phyloP scores from a whole-genome alignment of 2,888 invertebrate species.

The Colletes collaris region DNA sequence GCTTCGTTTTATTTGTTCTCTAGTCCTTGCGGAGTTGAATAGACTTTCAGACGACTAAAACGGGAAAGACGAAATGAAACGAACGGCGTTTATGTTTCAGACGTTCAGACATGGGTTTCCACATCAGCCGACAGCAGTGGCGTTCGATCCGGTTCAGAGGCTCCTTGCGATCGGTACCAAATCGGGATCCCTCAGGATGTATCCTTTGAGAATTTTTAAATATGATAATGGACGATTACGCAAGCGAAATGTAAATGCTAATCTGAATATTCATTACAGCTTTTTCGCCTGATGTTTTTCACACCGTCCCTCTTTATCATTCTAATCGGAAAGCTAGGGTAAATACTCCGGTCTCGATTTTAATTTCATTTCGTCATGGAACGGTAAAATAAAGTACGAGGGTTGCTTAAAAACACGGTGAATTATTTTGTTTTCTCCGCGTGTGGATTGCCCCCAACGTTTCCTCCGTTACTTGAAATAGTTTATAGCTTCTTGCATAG shows the following conservation, averaged over 20 bases:
- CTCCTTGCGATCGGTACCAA: constrained; percentile 98
- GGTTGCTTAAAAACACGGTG: too few species aligned
- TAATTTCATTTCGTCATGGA: too few species aligned
- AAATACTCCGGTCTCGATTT: too few species aligned
- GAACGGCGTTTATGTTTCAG: constrained; percentile 86
- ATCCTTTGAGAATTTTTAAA: constrained; percentile 87
- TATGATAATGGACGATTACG: constrained; percentile 1
- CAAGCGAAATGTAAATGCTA: not conserved
- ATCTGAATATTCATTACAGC: not conserved
- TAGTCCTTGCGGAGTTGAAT: constrained; percentile 60
- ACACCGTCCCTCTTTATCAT: not conserved
- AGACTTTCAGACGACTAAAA: constrained; percentile 62
- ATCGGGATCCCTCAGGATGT: constrained; percentile 97
- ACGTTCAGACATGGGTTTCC: constrained; percentile 99
- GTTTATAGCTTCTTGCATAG: too few species aligned
- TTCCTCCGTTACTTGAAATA: too few species aligned
- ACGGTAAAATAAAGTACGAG: too few species aligned
- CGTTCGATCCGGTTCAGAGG: constrained; percentile 99
- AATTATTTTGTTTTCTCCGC: too few species aligned
- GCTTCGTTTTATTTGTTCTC: constrained; percentile 48
- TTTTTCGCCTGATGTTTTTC: not conserved
- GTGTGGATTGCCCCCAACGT: too few species aligned
- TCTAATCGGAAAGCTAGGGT: too few species aligned
- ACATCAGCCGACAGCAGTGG: constrained; percentile 97
- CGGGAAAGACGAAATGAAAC: constrained; percentile 67